Evolutionary conservation across 2,888 invertebrate genomes (phyloP).

Genomic region (Morpho deidamia): DNA sequence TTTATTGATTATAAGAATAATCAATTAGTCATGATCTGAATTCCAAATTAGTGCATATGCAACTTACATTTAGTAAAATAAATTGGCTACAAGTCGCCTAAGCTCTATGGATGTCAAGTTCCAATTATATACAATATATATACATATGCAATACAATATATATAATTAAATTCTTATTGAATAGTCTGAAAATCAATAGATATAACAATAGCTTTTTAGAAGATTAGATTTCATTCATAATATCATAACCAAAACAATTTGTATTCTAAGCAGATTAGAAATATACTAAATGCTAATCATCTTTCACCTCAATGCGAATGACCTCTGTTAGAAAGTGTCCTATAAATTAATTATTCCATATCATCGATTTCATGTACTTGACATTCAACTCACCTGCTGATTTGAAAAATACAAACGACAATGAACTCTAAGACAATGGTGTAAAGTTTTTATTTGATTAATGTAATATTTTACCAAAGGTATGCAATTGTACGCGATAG

Average conservation of each 20-base stretch:
- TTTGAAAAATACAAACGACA: slow-evolving; percentile 27
- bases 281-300: slow-evolving; percentile 40
- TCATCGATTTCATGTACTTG: slow-evolving; percentile 72
- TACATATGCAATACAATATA: too few species aligned
- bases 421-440: slow-evolving; percentile 23
- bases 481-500: slow-evolving; percentile 39
- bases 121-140: too few species aligned
- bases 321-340: slow-evolving; percentile 58
- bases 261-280: slow-evolving; percentile 13
- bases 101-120: too few species aligned
- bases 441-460: slow-evolving; percentile 27
- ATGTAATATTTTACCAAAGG: not conserved
- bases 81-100: too few species aligned
- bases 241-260: not conserved
- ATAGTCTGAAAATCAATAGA: too few species aligned
- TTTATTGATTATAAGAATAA: too few species aligned
- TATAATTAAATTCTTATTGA: too few species aligned
- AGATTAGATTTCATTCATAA: not conserved
- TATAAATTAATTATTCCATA: slow-evolving; percentile 44
- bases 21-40: too few species aligned
- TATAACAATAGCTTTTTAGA: too few species aligned
- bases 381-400: slow-evolving; percentile 51
- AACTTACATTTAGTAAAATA: too few species aligned
- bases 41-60: too few species aligned
- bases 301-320: slow-evolving; percentile 43